Conservation (phyloP, 2,888 invertebrate species). For the Cerastis leucographa region DNA sequence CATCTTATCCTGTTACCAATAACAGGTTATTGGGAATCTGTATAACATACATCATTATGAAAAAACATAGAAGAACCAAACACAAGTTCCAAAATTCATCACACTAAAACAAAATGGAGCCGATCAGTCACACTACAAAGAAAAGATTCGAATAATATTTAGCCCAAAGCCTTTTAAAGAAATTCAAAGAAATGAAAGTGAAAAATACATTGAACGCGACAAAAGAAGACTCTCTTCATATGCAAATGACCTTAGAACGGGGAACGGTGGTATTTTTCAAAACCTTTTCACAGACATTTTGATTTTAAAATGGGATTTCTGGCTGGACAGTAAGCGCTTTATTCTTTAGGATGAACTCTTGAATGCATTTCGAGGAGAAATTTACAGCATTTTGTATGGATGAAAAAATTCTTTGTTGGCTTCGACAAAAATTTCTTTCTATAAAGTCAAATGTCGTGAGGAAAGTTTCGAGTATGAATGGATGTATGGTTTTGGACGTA, state of each 20-base stretch:
- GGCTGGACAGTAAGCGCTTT: constrained; percentile 50
- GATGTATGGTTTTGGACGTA: too few species aligned
- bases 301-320: constrained; percentile 66
- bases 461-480: too few species aligned
- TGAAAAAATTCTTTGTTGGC: constrained; percentile 3
- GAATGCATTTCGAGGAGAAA: constrained; percentile 29
- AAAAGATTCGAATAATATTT: constrained; percentile 71
- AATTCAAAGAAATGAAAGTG: constrained; percentile 75
- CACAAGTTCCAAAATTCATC: constrained; percentile 60
- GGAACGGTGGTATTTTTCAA: constrained; percentile 73
- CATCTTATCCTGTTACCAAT: background rate
- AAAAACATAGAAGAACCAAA: background rate
- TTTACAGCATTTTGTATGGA: constrained; percentile 21
- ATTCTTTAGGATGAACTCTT: constrained; percentile 24
- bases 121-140: constrained; percentile 69
- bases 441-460: background rate
- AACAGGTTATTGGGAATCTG: background rate
- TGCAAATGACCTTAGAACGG: constrained; percentile 76
- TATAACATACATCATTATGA: background rate
- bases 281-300: constrained; percentile 68
- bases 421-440: background rate
- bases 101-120: constrained; percentile 69
- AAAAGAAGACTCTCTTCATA: constrained; percentile 76
- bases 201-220: constrained; percentile 74
- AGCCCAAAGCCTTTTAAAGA: constrained; percentile 67